phyloP scores from a whole-genome alignment of 2,113 vertebrate genomes.

The Cyphomyrus discorhynchus region DNA sequence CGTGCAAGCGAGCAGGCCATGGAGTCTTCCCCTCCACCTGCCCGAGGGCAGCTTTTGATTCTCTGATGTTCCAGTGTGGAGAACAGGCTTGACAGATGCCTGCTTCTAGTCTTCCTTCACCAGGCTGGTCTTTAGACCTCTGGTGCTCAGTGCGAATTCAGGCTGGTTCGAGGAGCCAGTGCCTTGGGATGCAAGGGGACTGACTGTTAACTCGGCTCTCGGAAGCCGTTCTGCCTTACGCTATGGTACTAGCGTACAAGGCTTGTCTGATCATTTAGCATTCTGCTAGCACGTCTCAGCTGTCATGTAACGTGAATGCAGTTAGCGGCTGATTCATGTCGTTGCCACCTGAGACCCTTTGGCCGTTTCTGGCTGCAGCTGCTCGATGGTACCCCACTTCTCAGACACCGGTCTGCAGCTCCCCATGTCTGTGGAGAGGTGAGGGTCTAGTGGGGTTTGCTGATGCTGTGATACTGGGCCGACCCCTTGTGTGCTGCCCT shows the following conservation, averaged over 20 bases:
- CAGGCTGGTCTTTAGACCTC: background rate
- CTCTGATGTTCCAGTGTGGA: background rate
- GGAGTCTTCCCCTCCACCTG: background rate
- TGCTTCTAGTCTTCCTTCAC: background rate
- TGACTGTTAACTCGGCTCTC: background rate
- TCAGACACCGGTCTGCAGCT: background rate
- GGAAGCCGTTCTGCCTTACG: background rate
- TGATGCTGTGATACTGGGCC: slow-evolving; percentile 28
- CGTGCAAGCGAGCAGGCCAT: background rate
- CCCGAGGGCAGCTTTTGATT: background rate
- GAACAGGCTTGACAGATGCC: background rate
- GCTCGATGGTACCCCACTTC: background rate
- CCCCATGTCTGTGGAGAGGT: background rate
- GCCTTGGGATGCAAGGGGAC: background rate
- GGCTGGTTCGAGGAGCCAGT: background rate
- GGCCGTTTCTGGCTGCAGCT: background rate
- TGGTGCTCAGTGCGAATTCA: background rate
- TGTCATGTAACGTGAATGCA: background rate
- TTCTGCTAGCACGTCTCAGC: background rate
- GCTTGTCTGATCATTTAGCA: background rate
- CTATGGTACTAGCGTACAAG: background rate
- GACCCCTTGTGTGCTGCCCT: slow-evolving; percentile 27
- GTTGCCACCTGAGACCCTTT: background rate
- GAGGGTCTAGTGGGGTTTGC: slow-evolving; percentile 28
- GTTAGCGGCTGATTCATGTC: background rate